phyloP scores from a whole-genome alignment of 2,113 vertebrate species.

The Myrmecobius fasciatus region DNA sequence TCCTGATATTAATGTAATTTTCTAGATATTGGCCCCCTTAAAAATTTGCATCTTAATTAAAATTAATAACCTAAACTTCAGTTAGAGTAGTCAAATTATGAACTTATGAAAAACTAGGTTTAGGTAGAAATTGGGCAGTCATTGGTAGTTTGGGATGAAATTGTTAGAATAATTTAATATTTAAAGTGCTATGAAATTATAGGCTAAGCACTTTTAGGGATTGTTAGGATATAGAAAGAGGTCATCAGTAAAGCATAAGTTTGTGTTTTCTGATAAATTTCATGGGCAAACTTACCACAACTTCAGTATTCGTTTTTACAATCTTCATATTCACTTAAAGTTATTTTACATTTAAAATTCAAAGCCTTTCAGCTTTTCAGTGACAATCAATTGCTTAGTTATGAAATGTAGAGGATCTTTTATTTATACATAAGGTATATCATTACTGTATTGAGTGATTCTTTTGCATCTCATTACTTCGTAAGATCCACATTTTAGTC shows the following conservation, averaged over 20 bases:
- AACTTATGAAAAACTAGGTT: slow-evolving; percentile 45
- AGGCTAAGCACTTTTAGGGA: slow-evolving; percentile 56
- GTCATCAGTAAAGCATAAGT: slow-evolving; percentile 13
- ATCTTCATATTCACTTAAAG: slow-evolving; percentile 40
- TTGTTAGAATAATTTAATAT: slow-evolving; percentile 65
- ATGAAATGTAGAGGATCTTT: background rate
- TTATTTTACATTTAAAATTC: slow-evolving; percentile 35
- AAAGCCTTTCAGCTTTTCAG: slow-evolving; percentile 21
- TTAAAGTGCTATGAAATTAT: slow-evolving; percentile 67
- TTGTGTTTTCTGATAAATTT: slow-evolving; percentile 16
- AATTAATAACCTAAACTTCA: slow-evolving; percentile 3
- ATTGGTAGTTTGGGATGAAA: slow-evolving; percentile 42
- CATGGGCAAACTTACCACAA: slow-evolving; percentile 54
- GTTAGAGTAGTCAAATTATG: background rate
- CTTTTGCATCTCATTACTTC: background rate
- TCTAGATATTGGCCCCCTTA: slow-evolving; percentile 29
- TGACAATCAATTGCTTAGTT: slow-evolving; percentile 33
- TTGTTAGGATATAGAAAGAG: slow-evolving; percentile 50
- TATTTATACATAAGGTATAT: background rate
- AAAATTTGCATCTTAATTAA: slow-evolving; percentile 12
- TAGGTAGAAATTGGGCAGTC: slow-evolving; percentile 41
- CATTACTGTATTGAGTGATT: background rate
- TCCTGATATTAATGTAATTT: slow-evolving; percentile 33
- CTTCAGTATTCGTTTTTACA: slow-evolving; percentile 42
- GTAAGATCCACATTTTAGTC: slow-evolving; percentile 20